Evolutionary conservation across 2,797 vertebrate species (phyloP).

Genomic region (Geotria australis): DNA sequence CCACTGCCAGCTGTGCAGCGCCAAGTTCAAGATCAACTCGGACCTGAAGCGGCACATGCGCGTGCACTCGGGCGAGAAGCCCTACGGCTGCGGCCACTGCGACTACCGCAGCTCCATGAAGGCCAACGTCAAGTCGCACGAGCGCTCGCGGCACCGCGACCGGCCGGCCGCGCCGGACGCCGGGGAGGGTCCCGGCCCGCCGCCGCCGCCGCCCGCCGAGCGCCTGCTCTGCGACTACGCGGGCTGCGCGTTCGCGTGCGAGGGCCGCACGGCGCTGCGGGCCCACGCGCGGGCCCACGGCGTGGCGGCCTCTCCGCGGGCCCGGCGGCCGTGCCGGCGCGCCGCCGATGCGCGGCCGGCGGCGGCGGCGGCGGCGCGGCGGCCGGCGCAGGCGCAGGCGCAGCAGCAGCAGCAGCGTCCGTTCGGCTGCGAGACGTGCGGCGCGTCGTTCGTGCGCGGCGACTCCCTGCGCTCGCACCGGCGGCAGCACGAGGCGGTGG

Average conservation of each 20-base stretch:
- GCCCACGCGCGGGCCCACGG: slow-evolving; percentile 66
- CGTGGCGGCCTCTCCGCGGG: neutral
- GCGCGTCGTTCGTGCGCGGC: slow-evolving; percentile 62
- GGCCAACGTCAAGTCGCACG: slow-evolving; percentile 75
- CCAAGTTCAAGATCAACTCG: slow-evolving; percentile 98
- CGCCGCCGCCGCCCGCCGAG: slow-evolving; percentile 11
- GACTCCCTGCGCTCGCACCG: slow-evolving; percentile 78
- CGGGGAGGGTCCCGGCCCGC: slow-evolving; percentile 6
- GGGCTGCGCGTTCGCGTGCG: slow-evolving; percentile 62
- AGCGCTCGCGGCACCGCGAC: slow-evolving; percentile 57
- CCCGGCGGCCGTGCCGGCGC: neutral
- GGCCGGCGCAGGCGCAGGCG: too few species aligned
- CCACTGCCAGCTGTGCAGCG: slow-evolving; percentile 68
- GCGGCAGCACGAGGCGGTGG: slow-evolving; percentile 37
- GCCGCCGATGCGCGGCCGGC: neutral
- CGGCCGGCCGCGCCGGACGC: slow-evolving; percentile 4
- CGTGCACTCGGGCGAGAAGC: slow-evolving; percentile 87
- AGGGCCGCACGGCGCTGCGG: slow-evolving; percentile 56
- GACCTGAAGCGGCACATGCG: slow-evolving; percentile 81
- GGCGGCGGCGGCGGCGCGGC: neutral
- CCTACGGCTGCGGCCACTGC: slow-evolving; percentile 76
- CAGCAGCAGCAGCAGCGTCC: slow-evolving; percentile 10
- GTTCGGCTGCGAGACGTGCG: slow-evolving; percentile 45
- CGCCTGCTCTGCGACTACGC: slow-evolving; percentile 33
- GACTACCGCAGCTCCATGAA: slow-evolving; percentile 94